Percentiles rank a stretch among this genome's conserved stretches.
phyloP scores from a whole-genome alignment of 1,140 invertebrate genomes.

The Neuroterus valhalla region DNA sequence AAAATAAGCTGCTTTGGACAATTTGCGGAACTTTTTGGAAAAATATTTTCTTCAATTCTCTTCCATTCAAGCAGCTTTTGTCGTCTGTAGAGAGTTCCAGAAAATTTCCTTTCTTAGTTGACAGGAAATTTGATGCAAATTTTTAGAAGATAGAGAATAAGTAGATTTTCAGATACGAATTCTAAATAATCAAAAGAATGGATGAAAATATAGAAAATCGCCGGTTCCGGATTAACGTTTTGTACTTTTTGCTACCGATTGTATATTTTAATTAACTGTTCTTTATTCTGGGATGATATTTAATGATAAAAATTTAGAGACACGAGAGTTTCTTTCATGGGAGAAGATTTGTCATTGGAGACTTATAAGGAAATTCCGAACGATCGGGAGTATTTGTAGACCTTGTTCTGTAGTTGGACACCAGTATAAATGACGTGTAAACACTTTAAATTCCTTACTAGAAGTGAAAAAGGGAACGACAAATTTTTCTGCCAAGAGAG shows the following conservation, averaged over 20 bases:
- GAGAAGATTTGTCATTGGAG: neutral
- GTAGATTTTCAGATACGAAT: neutral
- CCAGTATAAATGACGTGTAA: slow-evolving; percentile 15
- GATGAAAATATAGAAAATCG: too few relatives aligned
- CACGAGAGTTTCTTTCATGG: slow-evolving; percentile 12
- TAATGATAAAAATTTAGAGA: neutral
- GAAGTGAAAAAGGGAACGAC: slow-evolving; percentile 19
- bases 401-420: slow-evolving; percentile 6
- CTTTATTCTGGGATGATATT: neutral
- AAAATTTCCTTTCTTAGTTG: neutral
- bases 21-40: neutral
- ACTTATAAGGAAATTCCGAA: slow-evolving; percentile 20
- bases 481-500: neutral
- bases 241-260: neutral
- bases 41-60: neutral
- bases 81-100: neutral
- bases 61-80: neutral
- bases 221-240: neutral
- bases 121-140: too few relatives aligned
- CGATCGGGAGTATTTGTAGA: slow-evolving; percentile 22
- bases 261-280: neutral
- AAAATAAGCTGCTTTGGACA: neutral
- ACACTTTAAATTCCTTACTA: neutral
- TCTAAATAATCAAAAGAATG: too few relatives aligned
- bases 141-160: neutral